Evolutionary conservation across 2,113 vertebrate genomes (phyloP), one percentile per base, ranked within the genome.

Genomic region (Leucopsar rothschildi): DNA sequence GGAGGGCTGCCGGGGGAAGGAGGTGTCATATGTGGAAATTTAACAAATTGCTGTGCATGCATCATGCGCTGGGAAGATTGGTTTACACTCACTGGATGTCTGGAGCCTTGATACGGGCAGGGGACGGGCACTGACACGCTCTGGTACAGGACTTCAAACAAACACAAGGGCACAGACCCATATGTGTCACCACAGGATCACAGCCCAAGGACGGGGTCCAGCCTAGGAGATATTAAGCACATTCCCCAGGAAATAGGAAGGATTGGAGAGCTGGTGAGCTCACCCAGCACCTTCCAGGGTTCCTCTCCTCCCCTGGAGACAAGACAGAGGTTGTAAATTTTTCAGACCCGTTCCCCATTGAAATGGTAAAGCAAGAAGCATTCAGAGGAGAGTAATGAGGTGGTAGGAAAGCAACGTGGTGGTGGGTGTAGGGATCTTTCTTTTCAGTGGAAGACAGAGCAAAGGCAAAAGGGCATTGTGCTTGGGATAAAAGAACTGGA

Each of bases 301-400:
- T 96, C 88, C 27, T 81, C 31, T 92, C 27, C 61, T 89, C 60
- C 63, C 66, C 53, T 33, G 35, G 73, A 87, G 45, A 95, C 65
- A 71, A 92, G 83, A 45, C 12, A 39, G 57, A 17, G 37, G 70
- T 53, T 89, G 89, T 89, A 71, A 93, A 91, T 82, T 89, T 94
- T 83, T 87, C 2, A 0, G 66, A 82, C 35, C 59, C 9, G 0
- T 73, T 93, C 86, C 40, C 59, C 63, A 82, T 91, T 95, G 87
- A 95, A 93, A 96, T 80, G 89, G 40, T 69, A 91, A 92, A 96
- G 94, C 70, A 69, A 89, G 73, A 92, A 93, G 73, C 86, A 89
- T 95, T 93, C 77, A 95, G 77, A 75, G 72, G 82, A 81, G 94
- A 96, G 81, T 89, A 95, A 97, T 96, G 92, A 95, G 88, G 91